phyloP scores from a whole-genome alignment of 1,140 invertebrate species.

The Lucilia sericata region DNA sequence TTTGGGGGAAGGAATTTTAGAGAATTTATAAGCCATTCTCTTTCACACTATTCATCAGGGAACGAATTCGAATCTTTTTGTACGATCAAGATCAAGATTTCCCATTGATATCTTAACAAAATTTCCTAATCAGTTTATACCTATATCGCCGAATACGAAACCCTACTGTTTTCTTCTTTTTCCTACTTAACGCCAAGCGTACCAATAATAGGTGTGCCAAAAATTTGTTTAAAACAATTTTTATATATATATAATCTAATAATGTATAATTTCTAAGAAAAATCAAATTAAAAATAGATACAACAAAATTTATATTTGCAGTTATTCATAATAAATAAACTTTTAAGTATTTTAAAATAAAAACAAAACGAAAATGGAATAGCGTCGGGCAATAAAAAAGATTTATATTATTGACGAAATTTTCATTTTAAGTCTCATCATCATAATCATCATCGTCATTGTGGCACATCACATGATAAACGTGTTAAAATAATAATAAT shows the following conservation, averaged over 20 bases:
- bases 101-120: too few species aligned
- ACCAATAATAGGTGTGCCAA: not conserved
- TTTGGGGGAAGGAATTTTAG: too few species aligned
- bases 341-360: not conserved
- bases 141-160: too few species aligned
- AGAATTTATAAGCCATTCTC: too few species aligned
- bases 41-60: too few species aligned
- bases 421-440: not conserved
- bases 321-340: not conserved
- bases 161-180: too few species aligned
- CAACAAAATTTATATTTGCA: not conserved
- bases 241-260: not conserved
- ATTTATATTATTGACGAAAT: slow-evolving; percentile 13
- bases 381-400: not conserved
- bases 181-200: too few species aligned
- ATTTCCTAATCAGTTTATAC: too few species aligned
- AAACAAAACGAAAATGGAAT: not conserved
- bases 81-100: too few species aligned
- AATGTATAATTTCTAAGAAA: slow-evolving; percentile 4
- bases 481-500: not conserved
- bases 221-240: not conserved
- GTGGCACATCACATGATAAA: not conserved
- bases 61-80: too few species aligned
- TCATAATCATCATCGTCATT: not conserved
- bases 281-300: not conserved